Conservation (phyloP, 2,113 vertebrate genomes). For the Crotalus viridis region DNA sequence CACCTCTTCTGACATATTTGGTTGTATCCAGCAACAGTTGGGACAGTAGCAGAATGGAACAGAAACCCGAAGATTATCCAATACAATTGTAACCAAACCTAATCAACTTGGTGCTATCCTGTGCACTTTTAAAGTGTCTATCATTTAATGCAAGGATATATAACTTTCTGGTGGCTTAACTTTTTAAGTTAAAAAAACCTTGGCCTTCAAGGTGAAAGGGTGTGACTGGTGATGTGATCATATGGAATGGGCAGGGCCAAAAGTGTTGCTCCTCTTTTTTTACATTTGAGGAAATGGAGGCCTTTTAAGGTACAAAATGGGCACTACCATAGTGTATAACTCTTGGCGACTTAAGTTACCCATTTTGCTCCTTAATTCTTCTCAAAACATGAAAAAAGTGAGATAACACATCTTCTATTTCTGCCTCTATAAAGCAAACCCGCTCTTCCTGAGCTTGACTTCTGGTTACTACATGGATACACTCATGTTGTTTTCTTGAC, state of each 20-base stretch:
- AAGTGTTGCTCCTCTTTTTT: background rate
- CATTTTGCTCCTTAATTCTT: background rate
- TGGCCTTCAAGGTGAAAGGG: background rate
- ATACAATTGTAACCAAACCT: background rate
- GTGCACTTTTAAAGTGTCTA: background rate
- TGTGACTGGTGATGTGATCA: background rate
- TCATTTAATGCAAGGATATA: background rate
- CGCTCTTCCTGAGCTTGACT: background rate
- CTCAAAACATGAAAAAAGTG: background rate
- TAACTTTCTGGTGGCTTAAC: background rate
- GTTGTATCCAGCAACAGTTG: background rate
- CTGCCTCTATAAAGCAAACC: background rate
- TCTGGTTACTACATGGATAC: background rate
- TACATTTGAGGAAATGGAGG: background rate
- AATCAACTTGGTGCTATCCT: background rate
- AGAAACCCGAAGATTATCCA: background rate
- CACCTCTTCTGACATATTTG: background rate
- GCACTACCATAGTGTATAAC: background rate
- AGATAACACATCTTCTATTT: background rate
- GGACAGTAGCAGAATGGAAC: background rate
- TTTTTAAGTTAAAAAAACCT: background rate
- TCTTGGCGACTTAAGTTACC: background rate
- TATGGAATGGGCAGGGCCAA: background rate
- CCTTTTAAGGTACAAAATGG: background rate
- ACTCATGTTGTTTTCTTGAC: background rate